Evolutionary conservation across 2,888 invertebrate species (phyloP).

Genomic region (Leucoma salicis): DNA sequence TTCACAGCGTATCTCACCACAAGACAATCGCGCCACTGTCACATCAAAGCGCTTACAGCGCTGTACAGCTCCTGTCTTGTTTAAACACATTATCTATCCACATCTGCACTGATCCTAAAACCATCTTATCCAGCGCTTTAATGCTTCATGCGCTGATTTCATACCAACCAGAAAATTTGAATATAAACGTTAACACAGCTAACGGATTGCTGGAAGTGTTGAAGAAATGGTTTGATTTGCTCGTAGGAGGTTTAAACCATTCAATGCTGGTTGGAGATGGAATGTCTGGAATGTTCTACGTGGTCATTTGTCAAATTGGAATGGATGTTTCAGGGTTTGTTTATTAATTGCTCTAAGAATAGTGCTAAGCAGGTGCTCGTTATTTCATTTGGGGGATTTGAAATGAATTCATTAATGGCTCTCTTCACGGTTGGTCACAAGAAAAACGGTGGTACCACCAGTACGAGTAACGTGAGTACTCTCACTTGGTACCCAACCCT

Average conservation of each 20-base stretch:
- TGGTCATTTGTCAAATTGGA: constrained; percentile 59
- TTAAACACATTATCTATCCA: constrained; percentile 49
- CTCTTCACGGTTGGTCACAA: neutral
- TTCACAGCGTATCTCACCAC: constrained; percentile 48
- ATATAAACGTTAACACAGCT: constrained; percentile 45
- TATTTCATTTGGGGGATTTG: too few relatives aligned
- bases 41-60: constrained; percentile 70
- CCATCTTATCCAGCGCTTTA: constrained; percentile 59
- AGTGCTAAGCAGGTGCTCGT: too few relatives aligned
- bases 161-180: constrained; percentile 59
- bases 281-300: constrained; percentile 53
- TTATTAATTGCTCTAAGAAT: too few relatives aligned
- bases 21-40: constrained; percentile 59
- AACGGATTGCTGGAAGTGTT: constrained; percentile 50
- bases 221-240: constrained; percentile 57
- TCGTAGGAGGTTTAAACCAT: constrained; percentile 57
- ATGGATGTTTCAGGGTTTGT: constrained; percentile 56
- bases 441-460: too few relatives aligned
- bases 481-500: too few relatives aligned
- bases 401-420: too few relatives aligned
- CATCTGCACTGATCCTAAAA: constrained; percentile 48
- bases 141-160: constrained; percentile 62
- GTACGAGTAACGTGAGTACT: too few relatives aligned
- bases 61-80: constrained; percentile 63
- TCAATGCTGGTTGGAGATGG: constrained; percentile 48